These are phyloP conservation scores for Camponotus fellah DNA, from an alignment of 2,888 invertebrate genomes.

Conservation along the genomic window DNA sequence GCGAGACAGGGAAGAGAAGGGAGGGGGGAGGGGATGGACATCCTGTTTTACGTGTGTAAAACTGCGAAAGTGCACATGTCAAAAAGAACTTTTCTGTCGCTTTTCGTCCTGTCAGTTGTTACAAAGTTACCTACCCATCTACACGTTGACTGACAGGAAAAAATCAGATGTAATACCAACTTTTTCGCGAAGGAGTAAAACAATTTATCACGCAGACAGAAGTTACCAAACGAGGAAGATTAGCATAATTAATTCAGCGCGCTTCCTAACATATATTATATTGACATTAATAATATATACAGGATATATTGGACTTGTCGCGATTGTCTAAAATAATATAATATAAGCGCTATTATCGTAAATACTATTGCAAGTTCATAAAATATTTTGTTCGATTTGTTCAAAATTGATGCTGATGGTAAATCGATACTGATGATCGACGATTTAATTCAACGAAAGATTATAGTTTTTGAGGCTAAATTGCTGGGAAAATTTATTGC, in stretches of 20 bases:
- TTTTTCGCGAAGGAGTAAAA: conserved; percentile 25
- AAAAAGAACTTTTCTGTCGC: conserved; percentile 19
- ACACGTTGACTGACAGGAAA: conserved; percentile 3
- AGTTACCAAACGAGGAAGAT: conserved; percentile 29
- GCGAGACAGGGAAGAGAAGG: background rate
- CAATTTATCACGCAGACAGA: conserved; percentile 1
- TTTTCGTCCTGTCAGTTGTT: background rate
- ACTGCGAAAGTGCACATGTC: conserved; percentile 30
- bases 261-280: background rate
- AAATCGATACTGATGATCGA: background rate
- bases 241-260: conserved; percentile 16
- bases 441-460: background rate
- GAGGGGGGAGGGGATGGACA: background rate
- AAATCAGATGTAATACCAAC: conserved; percentile 20
- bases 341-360: background rate
- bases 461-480: background rate
- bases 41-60: conserved; percentile 45
- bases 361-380: background rate
- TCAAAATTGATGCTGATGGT: background rate
- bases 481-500: background rate
- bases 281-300: background rate
- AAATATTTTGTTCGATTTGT: background rate
- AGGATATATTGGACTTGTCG: background rate
- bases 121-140: conserved; percentile 6
- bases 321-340: conserved; percentile 1